Evolutionary conservation across 2,888 invertebrate species (phyloP).

Genomic region (Brachyptera putata): DNA sequence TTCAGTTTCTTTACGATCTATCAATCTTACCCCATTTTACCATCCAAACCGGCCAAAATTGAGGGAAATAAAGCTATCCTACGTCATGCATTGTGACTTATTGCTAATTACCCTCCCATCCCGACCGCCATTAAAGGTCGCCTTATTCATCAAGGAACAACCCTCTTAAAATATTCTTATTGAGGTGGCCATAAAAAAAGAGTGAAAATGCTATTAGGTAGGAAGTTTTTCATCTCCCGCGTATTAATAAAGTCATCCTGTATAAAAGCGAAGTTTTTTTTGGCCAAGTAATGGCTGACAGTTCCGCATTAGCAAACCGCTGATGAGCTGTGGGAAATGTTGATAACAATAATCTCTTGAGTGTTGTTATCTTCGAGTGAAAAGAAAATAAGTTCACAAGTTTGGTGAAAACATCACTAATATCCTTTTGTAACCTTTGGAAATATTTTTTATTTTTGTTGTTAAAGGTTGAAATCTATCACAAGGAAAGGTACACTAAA

Average conservation of each 20-base stretch:
- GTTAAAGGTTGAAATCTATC: no score
- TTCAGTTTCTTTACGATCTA: no score
- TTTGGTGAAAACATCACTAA: no score
- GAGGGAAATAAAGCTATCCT: no score
- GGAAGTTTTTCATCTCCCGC: background rate
- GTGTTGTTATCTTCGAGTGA: no score
- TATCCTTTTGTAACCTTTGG: no score
- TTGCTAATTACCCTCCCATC: conserved; percentile 18
- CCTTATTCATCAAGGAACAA: conserved; percentile 27
- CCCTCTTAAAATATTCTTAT: conserved; percentile 14
- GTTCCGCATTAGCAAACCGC: conserved; percentile 19
- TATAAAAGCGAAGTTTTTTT: background rate
- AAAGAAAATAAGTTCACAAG: no score
- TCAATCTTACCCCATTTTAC: no score
- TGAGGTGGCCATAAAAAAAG: conserved; percentile 14
- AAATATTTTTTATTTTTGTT: no score
- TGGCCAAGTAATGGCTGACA: background rate
- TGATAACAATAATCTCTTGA: background rate
- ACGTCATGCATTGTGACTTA: no score
- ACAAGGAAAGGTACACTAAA: no score
- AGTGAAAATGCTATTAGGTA: conserved; percentile 13
- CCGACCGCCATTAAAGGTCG: conserved; percentile 30
- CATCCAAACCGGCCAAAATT: no score
- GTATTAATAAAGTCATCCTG: conserved; percentile 13
- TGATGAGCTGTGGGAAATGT: conserved; percentile 25